A percentile compares a stretch with the other conserved stretches of the same genome.
Conservation (phyloP, 2,797 vertebrate species). For the Cetoscarus ocellatus region DNA sequence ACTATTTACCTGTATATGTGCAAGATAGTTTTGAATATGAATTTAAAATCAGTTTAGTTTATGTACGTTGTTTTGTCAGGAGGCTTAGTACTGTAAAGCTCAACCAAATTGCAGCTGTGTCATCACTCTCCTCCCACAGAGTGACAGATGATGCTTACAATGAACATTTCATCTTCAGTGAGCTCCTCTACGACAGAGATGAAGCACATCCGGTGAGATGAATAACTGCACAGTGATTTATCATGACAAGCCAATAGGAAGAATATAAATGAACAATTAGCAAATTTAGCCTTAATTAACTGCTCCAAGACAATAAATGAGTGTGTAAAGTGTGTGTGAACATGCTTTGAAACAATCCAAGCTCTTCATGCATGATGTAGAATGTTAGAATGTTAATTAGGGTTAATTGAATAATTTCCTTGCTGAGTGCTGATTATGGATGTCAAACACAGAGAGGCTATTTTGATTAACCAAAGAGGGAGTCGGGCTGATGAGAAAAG, state of each 20-base stretch:
- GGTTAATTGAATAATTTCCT: slow-evolving; percentile 82
- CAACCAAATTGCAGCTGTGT: slow-evolving; percentile 67
- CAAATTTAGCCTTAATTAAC: slow-evolving; percentile 81
- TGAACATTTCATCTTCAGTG: slow-evolving; percentile 81
- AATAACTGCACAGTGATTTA: slow-evolving; percentile 76
- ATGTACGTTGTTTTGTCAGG: not conserved
- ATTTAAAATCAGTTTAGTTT: slow-evolving; percentile 17
- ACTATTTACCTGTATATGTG: too few species aligned
- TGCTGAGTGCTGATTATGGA: slow-evolving; percentile 69
- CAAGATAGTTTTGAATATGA: slow-evolving; percentile 12
- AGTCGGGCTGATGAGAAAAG: slow-evolving; percentile 15
- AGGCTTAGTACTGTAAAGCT: slow-evolving; percentile 48
- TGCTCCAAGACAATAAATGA: slow-evolving; percentile 71
- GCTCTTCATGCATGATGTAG: slow-evolving; percentile 65
- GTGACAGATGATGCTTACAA: slow-evolving; percentile 81
- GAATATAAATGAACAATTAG: slow-evolving; percentile 86
- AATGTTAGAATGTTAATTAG: slow-evolving; percentile 82
- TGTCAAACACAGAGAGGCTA: slow-evolving; percentile 66
- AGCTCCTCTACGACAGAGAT: slow-evolving; percentile 78
- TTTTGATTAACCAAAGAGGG: slow-evolving; percentile 62
- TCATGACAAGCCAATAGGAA: slow-evolving; percentile 78
- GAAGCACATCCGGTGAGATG: slow-evolving; percentile 68
- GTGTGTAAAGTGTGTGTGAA: slow-evolving; percentile 70
- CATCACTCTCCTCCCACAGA: slow-evolving; percentile 75
- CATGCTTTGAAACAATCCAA: slow-evolving; percentile 67